Evolutionary conservation across 53 echinoderm and acorn worm genomes (phyloP), one percentile per base, ranked within the genome.

Genomic region (Stichopus horrens): DNA sequence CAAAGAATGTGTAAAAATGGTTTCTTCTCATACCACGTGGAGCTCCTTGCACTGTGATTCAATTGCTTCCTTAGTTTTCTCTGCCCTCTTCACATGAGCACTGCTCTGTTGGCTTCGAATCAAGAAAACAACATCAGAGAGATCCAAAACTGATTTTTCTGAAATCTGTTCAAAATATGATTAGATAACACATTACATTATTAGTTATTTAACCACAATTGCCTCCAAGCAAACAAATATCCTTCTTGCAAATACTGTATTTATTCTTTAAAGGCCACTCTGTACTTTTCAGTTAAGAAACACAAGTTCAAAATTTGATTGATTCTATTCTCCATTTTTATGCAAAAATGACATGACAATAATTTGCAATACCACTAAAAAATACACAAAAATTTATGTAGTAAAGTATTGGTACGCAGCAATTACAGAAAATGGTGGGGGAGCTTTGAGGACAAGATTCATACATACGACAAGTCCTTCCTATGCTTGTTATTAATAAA

Each of bases 91-190:
- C 55, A 67, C 11, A 79, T 94, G 92, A 19, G 89, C 79, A 19
- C 67, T 85, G 18, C 85, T 74, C 22, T 80, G 83, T 66, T 94
- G 94, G 75, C 93, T 94, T 16, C 94, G 84, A 9, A 94, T 93
- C 22, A 94, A 5, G 73, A 94, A 94, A 23, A 89, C 90, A 52
- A 94, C 53, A 54, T 94, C 94, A 14, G 89, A 57, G 58, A 93
- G 74, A 16, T 68, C 65, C 13, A 56, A 56, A 81, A 53, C 21
- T 56, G 56, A 18, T 9, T 53, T 20, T 57, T 58, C 81, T 16
- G 78, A 11, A 7, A 55, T 13, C 53, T 55, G 78, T 16, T 10
- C 7, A 55, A 55, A 55, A 37, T 16, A 55, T 18, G 11, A 55
- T 13, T 23, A 76, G 4, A 10, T 52, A 19, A 19, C 76, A 52